These are phyloP conservation scores for Drosophila chauvacae DNA, from an alignment of 1,140 invertebrate genomes.

Conservation along the genomic window DNA sequence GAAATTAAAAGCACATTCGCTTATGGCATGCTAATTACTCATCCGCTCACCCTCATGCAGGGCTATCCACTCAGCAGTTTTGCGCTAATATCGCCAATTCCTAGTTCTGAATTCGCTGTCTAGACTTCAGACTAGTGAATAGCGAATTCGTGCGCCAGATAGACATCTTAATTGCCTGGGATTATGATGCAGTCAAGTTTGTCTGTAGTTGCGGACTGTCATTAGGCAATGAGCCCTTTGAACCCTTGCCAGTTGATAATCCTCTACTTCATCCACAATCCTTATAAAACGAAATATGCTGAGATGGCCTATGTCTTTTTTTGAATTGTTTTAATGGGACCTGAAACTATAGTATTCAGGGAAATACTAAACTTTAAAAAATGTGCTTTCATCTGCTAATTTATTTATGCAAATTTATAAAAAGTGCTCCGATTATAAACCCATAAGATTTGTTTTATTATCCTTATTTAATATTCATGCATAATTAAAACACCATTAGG, in stretches of 20 bases:
- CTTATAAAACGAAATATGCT: background rate
- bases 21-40: constrained; percentile 65
- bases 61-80: constrained; percentile 7
- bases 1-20: constrained; percentile 60
- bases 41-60: constrained; percentile 8
- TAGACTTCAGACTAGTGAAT: constrained; percentile 54
- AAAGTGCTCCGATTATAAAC: background rate
- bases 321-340: background rate
- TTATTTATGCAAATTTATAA: no score
- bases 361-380: no score
- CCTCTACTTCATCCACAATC: background rate
- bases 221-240: constrained; percentile 40
- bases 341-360: no score
- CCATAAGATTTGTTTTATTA: background rate
- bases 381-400: no score
- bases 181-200: constrained; percentile 56
- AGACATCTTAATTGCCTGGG: constrained; percentile 72
- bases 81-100: constrained; percentile 34
- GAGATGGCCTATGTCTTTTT: background rate
- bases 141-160: constrained; percentile 56
- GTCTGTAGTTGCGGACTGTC: constrained; percentile 8
- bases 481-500: constrained; percentile 7
- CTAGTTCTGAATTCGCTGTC: constrained; percentile 39
- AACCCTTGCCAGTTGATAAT: constrained; percentile 10
- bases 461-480: background rate